Conservation (phyloP, 1,140 invertebrate genomes). For the Musca domestica region DNA sequence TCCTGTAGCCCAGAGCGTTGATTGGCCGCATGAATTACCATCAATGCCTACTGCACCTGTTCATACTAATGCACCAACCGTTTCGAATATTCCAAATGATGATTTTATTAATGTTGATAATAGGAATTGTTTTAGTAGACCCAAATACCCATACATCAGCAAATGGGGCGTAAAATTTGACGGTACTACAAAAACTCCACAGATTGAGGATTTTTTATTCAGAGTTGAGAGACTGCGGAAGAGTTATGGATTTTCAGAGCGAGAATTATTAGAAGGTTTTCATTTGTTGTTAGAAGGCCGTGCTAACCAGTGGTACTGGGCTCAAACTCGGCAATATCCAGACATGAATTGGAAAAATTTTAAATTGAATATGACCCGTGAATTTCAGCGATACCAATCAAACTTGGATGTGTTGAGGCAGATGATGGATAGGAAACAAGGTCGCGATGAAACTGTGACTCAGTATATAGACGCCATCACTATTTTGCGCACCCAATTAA, state of each 20-base stretch:
- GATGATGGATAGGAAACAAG: not conserved
- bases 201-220: conserved; percentile 16
- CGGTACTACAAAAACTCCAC: not conserved
- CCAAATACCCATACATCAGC: not conserved
- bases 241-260: too few relatives aligned
- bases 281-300: too few relatives aligned
- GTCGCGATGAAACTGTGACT: not conserved
- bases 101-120: not conserved
- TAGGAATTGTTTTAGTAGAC: not conserved
- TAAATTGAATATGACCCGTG: not conserved
- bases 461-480: not conserved
- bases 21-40: too few relatives aligned
- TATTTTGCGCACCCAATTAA: too few relatives aligned
- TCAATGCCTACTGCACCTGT: too few relatives aligned
- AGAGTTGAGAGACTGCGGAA: not conserved
- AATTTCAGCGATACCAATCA: not conserved
- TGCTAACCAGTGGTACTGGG: too few relatives aligned
- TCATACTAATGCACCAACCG: too few relatives aligned
- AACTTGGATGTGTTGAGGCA: not conserved
- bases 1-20: too few relatives aligned
- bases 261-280: not conserved
- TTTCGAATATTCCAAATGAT: too few relatives aligned
- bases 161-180: conserved; percentile 10
- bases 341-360: not conserved
- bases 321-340: too few relatives aligned